Base-by-base conservation (phyloP, 2,888 invertebrate genomes). In the Lasioglossum malachurum region DNA sequence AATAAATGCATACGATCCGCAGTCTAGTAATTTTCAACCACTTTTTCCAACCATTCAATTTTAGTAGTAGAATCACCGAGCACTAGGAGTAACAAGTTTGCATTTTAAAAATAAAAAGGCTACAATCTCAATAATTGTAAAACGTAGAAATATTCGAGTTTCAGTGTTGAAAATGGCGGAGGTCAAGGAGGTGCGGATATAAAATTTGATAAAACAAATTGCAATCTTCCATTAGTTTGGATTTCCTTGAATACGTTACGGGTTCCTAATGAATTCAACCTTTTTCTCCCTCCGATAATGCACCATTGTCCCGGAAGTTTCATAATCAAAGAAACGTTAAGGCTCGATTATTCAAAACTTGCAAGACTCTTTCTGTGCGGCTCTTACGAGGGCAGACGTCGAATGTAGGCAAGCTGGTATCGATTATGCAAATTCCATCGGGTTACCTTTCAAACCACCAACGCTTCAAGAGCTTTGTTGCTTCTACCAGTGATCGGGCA, bases 391-490 rank as follows among this genome's bases (percentile, higher is more conserved):
- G 41, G 2, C 44, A 44, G 72, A 67, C 71, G 41, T 38, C 46
- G 75, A 75, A 75, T 75, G 71, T 38, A 74, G 49, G 64, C 74
- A 53, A 74, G 35, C 74, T 35, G 49, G 53, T 82, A 86, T 84
- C 64, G 72, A 78, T 76, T 84, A 84, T 87, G 67, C 27, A 84
- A 74, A 89, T 83, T 75, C 41, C 14, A 19, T 46, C 27, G n/a
- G 31, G 41, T 75, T 57, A 53, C 73, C n/a, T 69, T 78, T 64
- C 64, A 16, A 12, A 44, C 67, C 10, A 35, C 4, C 23, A 23
- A 74, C 35, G 12, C 38, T 79, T 35, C 23, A 23, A 72, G 27
- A 71, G 31, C 41, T 82, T 72, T 38, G 64, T 57, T 35, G 78
- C 12, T 69, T 67, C 60, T 41, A 16, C 60, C 38, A 53, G n/a